Conservation (phyloP, 1,140 invertebrate genomes). For the Drosophila lacteicornis region DNA sequence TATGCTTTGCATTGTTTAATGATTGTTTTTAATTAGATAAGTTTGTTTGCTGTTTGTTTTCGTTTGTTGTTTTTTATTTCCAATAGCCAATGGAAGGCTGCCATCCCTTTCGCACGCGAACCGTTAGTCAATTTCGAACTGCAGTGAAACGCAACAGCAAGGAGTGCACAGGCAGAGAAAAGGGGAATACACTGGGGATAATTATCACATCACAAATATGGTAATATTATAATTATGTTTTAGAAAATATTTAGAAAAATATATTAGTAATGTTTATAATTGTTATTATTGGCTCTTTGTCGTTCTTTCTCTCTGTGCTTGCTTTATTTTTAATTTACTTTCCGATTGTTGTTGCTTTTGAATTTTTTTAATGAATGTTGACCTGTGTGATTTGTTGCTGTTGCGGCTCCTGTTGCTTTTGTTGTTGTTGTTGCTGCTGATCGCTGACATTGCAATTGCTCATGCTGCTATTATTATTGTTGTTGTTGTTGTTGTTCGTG, state of each 20-base stretch:
- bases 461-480: constrained; percentile 27
- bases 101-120: constrained; percentile 19
- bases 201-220: background rate
- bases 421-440: constrained; percentile 34
- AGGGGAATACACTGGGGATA: background rate
- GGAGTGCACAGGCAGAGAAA: constrained; percentile 25
- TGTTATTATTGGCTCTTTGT: background rate
- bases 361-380: constrained; percentile 50
- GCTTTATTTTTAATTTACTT: constrained; percentile 25
- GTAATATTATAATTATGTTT: no score
- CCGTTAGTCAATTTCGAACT: constrained; percentile 44
- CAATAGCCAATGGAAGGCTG: constrained; percentile 15
- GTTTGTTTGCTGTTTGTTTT: constrained; percentile 24
- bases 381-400: constrained; percentile 50
- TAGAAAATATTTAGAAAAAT: background rate
- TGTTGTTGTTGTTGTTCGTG: constrained; percentile 12
- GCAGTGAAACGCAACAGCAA: constrained; percentile 11
- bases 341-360: constrained; percentile 23
- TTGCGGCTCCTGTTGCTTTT: constrained; percentile 32
- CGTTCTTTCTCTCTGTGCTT: constrained; percentile 16
- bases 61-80: background rate
- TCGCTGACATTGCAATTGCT: constrained; percentile 61
- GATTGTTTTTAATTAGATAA: constrained; percentile 49
- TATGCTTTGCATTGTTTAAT: constrained; percentile 27
- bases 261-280: constrained; percentile 8